Conservation (phyloP, 2,797 vertebrate genomes). For the Chanos chanos region DNA sequence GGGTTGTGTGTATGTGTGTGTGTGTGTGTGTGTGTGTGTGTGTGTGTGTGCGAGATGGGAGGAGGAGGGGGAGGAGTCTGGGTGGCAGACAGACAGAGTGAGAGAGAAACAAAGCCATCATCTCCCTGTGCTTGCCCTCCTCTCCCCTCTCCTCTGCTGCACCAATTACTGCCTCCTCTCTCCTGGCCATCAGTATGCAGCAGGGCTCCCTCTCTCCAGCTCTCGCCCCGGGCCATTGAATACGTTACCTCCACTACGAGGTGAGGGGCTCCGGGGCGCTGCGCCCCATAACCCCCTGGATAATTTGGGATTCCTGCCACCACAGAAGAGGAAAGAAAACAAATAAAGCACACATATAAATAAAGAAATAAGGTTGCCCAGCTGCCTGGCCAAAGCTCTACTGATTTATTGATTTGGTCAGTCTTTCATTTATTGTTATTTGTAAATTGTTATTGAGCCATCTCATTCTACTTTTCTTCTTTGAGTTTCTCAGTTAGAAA, state of each 20-base stretch:
- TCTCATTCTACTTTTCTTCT: conserved; percentile 25
- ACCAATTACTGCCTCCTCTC: conserved; percentile 81
- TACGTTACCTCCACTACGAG: conserved; percentile 83
- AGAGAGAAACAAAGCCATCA: conserved; percentile 78
- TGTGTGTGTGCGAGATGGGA: conserved; percentile 9
- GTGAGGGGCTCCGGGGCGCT: conserved; percentile 75
- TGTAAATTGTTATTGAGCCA: conserved; percentile 70
- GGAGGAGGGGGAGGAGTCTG: conserved; percentile 63
- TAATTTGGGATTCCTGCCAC: conserved; percentile 86
- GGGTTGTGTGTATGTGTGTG: conserved; percentile 13
- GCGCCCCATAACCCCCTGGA: conserved; percentile 77
- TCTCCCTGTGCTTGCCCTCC: conserved; percentile 74
- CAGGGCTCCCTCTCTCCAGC: conserved; percentile 73
- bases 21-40: conserved; percentile 12
- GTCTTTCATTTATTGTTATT: conserved; percentile 71
- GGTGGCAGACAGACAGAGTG: conserved; percentile 67
- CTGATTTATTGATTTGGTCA: conserved; percentile 78
- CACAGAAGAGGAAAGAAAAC: conserved; percentile 54
- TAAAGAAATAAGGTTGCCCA: conserved; percentile 64
- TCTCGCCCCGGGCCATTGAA: conserved; percentile 92
- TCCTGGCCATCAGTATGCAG: conserved; percentile 86
- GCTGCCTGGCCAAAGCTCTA: conserved; percentile 67
- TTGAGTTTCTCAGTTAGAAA: too few relatives aligned
- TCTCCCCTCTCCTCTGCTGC: conserved; percentile 75
- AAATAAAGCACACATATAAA: conserved; percentile 71